A percentile compares a stretch with the other conserved stretches of the same genome.
Conservation (phyloP, 2,888 invertebrate genomes). For the Cantharis lateralis region DNA sequence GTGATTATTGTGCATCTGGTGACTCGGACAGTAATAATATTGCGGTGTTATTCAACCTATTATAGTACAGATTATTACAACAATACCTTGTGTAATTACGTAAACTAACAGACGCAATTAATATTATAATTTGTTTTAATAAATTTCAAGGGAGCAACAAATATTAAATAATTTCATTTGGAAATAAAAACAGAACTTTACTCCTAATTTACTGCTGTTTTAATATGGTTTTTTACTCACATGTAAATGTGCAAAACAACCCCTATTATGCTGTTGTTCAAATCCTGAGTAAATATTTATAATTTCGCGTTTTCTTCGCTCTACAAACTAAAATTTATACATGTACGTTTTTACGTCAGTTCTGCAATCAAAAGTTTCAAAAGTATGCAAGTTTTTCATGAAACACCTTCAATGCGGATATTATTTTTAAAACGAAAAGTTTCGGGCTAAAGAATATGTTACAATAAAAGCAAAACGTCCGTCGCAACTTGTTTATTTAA, state of each 20-base stretch:
- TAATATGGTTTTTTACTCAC: not conserved
- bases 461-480: too few species aligned
- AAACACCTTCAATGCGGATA: too few species aligned
- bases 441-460: too few species aligned
- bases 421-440: too few species aligned
- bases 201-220: not conserved
- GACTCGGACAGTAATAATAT: conserved; percentile 27
- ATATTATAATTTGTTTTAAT: conserved; percentile 2
- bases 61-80: conserved; percentile 27
- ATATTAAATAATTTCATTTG: not conserved
- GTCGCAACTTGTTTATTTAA: too few species aligned
- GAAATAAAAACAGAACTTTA: not conserved
- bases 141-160: not conserved
- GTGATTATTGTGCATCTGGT: conserved; percentile 21
- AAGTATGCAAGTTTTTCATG: too few species aligned
- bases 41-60: conserved; percentile 18
- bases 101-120: conserved; percentile 25
- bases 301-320: not conserved
- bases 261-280: not conserved
- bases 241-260: not conserved
- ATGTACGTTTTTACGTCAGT: not conserved
- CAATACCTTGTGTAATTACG: conserved; percentile 28
- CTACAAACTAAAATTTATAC: not conserved
- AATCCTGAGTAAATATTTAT: not conserved
- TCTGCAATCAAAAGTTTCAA: not conserved